Base-by-base conservation (phyloP, 2,113 vertebrate species). In the Columbina picui region DNA sequence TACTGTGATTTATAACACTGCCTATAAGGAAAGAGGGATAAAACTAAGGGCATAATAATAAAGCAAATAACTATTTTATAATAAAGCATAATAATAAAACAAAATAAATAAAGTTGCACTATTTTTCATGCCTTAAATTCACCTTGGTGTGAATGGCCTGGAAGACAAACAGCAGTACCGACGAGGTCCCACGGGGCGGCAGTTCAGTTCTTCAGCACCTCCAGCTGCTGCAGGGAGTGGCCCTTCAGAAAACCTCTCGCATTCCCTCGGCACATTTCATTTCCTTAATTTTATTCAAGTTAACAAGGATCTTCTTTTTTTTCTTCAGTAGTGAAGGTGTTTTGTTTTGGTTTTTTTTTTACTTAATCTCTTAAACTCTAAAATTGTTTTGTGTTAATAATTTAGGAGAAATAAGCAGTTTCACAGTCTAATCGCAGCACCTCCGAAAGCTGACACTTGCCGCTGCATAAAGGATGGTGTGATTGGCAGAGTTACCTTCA, bases 401-500 rank as follows among this genome's bases (percentile, higher is more conserved):
- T 73, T 71, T 81, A 85, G 78, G 30, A 59, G 39, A 84, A 92
- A 87, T 83, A 88, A 92, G 88, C 82, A 34, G 63, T 91, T 75
- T 90, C 76, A 69, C 11, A 20, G 83, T 74, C 68, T 89, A 86
- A 88, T 92, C 86, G 81, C 89, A 43, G 55, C 36, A 56, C 60
- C 85, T 10, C 4, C 34, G 89, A 49, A 50, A 74, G 50, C 52
- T 69, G 90, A 74, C 86, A 93, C 91, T 63, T 68, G 68, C 65
- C 69, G 39, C 26, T 19, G 91, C 53, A 47, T 64, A 89, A 82
- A 84, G 89, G 86, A 41, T 64, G 84, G 79, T 10, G 1, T 70
- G 91, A 90, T 39, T 63, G 91, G 84, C 94, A 94, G 84, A 6
- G 81, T 32, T 84, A 92, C 95, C 95, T 93, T 55, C 91, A 61